Evolutionary conservation across 1,140 invertebrate genomes (phyloP).

Genomic region (Liolophura sinensis): DNA sequence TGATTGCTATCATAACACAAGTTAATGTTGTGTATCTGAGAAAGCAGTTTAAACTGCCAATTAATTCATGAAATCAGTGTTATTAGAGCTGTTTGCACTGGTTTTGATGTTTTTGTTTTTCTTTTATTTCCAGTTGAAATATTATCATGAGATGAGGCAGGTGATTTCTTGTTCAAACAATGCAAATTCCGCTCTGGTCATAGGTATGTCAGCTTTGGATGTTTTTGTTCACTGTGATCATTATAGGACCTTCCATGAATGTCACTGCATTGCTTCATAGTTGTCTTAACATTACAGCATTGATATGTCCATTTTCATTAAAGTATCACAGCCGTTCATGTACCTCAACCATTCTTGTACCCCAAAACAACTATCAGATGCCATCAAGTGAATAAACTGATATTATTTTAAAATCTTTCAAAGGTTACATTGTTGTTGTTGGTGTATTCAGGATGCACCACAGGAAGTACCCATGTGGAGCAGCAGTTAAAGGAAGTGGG

Average conservation of each 20-base stretch:
- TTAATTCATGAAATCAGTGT: constrained; percentile 3
- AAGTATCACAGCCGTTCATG: too few relatives aligned
- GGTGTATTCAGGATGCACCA: constrained; percentile 45
- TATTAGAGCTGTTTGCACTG: not conserved
- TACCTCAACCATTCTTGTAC: too few relatives aligned
- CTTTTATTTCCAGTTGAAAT: constrained; percentile 50
- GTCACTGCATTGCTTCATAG: not conserved
- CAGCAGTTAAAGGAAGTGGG: constrained; percentile 49
- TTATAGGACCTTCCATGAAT: too few relatives aligned
- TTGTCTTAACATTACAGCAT: not conserved
- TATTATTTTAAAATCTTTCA: too few relatives aligned
- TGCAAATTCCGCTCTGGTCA: constrained; percentile 54
- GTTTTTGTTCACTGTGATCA: too few relatives aligned
- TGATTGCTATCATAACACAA: too few relatives aligned
- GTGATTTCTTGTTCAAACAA: constrained; percentile 60
- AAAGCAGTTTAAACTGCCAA: too few relatives aligned
- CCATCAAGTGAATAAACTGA: too few relatives aligned
- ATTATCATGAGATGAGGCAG: constrained; percentile 56
- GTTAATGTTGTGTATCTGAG: too few relatives aligned
- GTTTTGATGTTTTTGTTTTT: constrained; percentile 5
- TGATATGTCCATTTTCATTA: too few relatives aligned
- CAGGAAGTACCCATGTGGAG: constrained; percentile 53
- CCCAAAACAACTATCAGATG: too few relatives aligned
- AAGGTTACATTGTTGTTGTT: not conserved
- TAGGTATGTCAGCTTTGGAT: constrained; percentile 39